phyloP scores from a whole-genome alignment of 2,797 vertebrate species.

The Iguana delicatissima region DNA sequence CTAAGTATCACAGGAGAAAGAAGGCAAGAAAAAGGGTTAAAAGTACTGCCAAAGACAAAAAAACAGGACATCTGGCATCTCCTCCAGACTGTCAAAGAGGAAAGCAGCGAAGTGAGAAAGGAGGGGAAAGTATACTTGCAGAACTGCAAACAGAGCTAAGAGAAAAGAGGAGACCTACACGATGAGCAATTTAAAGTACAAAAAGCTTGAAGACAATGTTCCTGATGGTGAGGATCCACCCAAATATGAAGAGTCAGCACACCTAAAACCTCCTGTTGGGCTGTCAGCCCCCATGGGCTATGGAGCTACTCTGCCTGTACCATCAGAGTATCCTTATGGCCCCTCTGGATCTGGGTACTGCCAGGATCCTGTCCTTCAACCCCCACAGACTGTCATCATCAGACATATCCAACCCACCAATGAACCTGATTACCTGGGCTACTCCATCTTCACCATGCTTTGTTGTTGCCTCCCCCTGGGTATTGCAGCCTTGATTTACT shows the following conservation, averaged over 20 bases:
- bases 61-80: neutral
- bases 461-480: constrained; percentile 85
- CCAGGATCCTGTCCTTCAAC: neutral
- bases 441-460: constrained; percentile 83
- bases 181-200: neutral
- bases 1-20: neutral
- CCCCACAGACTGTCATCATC: neutral
- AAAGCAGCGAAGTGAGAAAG: neutral
- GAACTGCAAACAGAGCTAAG: neutral
- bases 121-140: neutral
- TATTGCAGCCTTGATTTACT: constrained; percentile 53
- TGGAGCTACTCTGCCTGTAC: neutral
- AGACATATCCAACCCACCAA: neutral
- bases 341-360: neutral
- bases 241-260: neutral
- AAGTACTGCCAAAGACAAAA: neutral
- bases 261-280: neutral
- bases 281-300: neutral
- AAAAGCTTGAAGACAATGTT: neutral
- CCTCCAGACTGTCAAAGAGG: no score
- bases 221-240: neutral
- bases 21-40: neutral
- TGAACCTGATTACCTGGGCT: constrained; percentile 77
- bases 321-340: no score
- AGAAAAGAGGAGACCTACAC: neutral